Evolutionary conservation across 2,113 vertebrate genomes (phyloP).

Genomic region (Urocitellus parryii): DNA sequence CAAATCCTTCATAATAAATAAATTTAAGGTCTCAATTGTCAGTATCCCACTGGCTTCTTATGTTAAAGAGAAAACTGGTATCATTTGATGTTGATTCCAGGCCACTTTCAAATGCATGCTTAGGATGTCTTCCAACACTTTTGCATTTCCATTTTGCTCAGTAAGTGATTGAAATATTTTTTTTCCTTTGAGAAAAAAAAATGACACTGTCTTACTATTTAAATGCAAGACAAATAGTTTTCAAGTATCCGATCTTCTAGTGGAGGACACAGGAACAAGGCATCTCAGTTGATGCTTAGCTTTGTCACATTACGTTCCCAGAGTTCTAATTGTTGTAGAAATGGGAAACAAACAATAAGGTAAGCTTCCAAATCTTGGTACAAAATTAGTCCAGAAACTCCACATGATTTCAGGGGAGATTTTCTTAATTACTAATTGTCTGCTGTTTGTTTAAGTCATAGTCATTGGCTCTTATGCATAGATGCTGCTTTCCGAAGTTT

Average conservation of each 20-base stretch:
- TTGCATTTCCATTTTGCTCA: neutral
- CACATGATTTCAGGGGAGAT: neutral
- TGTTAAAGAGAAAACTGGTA: neutral
- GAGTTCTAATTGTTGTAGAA: neutral
- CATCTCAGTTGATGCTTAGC: neutral
- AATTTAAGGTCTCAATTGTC: neutral
- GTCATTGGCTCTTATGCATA: neutral
- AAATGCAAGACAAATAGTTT: neutral
- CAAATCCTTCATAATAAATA: neutral
- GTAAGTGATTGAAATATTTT: slow-evolving; percentile 33
- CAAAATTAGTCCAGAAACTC: neutral
- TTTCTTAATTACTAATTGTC: slow-evolving; percentile 3
- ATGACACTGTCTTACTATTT: neutral
- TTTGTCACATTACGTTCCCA: neutral
- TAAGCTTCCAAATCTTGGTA: neutral
- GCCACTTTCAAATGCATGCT: slow-evolving; percentile 21
- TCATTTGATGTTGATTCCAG: neutral
- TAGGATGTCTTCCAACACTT: slow-evolving; percentile 42
- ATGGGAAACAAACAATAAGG: neutral
- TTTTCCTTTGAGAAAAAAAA: slow-evolving; percentile 46
- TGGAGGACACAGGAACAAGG: neutral
- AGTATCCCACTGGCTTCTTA: neutral
- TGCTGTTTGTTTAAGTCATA: neutral
- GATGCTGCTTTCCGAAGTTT: slow-evolving; percentile 30
- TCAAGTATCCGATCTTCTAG: neutral